Base-by-base conservation (phyloP, 2,888 invertebrate genomes). In the Rhyacophila evoluta region DNA sequence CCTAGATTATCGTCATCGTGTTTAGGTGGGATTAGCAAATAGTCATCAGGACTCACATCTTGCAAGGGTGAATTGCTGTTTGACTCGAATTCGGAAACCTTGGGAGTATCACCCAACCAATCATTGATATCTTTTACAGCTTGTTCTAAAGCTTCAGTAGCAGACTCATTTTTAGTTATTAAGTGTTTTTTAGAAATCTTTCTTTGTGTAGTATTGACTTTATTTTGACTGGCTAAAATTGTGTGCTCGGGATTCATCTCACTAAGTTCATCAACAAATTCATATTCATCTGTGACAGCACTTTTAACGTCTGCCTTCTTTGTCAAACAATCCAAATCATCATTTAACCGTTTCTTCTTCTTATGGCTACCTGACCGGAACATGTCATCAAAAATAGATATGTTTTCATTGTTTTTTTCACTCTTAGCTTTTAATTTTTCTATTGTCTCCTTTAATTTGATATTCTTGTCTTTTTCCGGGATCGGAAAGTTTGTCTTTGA, bases 81-180 rank as follows among this genome's bases (percentile, higher is more conserved):
- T 0, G 95, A 95, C 83, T 94, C 95, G 82, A 93, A 93, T 83
- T 93, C 93, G 0, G 94, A 92, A 81, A 93, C 91, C 83, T 93
- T 93, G 0, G 96, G 95, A 0, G 95, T 94, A 84, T 95, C 95
- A 84, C 96, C 95, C 79, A 97, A 87, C 95, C 96, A 96, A 84
- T 95, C 95, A 85, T 95, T 96, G 55, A 96, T 95, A 85, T 96
- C 96, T 91, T 96, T 94, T 0, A 94, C 89, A 15, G 94, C 95
- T 88, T 95, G 94, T 83, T 90, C 89, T 74, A 89, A 84, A 36
- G 88, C 89, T 84, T 89, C 87, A 67, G 91, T 91, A 28, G 92
- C 91, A 19, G 90, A 90, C 84, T 91, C 91, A 83, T 90, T 91
- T 83, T 90, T 91, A 67, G 88, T 89, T 5, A 85, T 82, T 79